Conservation (phyloP, 2,888 invertebrate species). For the Bombylius major region DNA sequence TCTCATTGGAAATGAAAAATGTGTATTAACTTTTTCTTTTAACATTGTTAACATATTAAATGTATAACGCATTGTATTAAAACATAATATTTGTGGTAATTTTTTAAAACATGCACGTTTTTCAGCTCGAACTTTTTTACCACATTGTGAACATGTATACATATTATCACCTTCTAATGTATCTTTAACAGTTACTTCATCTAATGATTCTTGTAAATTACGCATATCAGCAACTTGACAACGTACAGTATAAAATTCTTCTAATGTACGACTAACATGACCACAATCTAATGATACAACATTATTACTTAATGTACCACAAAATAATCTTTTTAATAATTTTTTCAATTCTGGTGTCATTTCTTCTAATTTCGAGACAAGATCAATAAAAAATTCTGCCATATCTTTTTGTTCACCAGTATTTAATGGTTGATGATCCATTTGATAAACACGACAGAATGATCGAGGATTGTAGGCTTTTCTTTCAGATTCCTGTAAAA, state of each 20-base stretch:
- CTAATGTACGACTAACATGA: constrained; percentile 85
- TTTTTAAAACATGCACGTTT: constrained; percentile 91
- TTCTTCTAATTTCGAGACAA: constrained; percentile 90
- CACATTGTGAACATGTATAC: constrained; percentile 93
- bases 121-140: constrained; percentile 89
- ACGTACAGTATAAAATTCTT: constrained; percentile 92
- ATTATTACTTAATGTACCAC: constrained; percentile 88
- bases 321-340: constrained; percentile 81
- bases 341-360: constrained; percentile 85
- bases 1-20: constrained; percentile 87
- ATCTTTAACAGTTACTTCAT: constrained; percentile 95
- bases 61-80: constrained; percentile 94
- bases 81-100: constrained; percentile 83
- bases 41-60: constrained; percentile 97
- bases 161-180: constrained; percentile 95
- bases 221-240: constrained; percentile 96
- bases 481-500: constrained; percentile 69
- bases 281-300: constrained; percentile 91
- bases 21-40: constrained; percentile 94
- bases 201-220: constrained; percentile 84
- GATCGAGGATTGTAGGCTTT: constrained; percentile 92
- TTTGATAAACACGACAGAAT: constrained; percentile 91
- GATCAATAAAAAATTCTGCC: constrained; percentile 95
- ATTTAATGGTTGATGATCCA: constrained; percentile 93
- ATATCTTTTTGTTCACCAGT: constrained; percentile 96